Evolutionary conservation across 2,113 vertebrate species (phyloP).

Genomic region (Dasypus novemcinctus): DNA sequence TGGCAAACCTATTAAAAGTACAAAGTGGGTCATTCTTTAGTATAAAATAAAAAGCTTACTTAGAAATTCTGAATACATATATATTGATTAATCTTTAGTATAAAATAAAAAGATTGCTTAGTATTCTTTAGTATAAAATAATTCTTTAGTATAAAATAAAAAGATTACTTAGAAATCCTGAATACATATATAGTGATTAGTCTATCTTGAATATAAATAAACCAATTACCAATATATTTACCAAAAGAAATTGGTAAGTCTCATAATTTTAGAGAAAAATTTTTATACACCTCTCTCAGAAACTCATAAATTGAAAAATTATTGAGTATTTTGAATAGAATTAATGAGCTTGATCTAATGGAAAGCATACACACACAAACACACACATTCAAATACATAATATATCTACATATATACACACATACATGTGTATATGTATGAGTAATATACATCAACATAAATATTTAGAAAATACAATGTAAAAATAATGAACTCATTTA

Average conservation of each 20-base stretch:
- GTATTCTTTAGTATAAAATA: background rate
- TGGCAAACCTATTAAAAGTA: background rate
- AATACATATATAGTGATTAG: background rate
- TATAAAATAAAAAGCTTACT: background rate
- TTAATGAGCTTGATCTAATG: background rate
- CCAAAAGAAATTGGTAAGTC: background rate
- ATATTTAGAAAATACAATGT: too few relatives aligned
- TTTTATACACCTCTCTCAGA: too few relatives aligned
- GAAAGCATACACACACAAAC: too few relatives aligned
- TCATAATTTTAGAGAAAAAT: background rate
- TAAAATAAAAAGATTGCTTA: background rate
- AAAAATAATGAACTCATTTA: background rate
- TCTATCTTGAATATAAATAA: background rate
- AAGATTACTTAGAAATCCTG: background rate
- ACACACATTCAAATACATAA: too few relatives aligned
- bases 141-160: background rate
- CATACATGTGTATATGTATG: too few relatives aligned
- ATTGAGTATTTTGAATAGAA: background rate
- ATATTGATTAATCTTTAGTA: too few relatives aligned
- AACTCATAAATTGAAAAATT: background rate
- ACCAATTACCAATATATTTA: background rate
- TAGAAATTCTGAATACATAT: background rate
- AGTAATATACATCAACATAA: too few relatives aligned
- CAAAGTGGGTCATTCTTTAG: background rate
- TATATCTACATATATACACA: too few relatives aligned